Conservation (phyloP, 1,140 invertebrate species). For the Drosophila trapezifrons region DNA sequence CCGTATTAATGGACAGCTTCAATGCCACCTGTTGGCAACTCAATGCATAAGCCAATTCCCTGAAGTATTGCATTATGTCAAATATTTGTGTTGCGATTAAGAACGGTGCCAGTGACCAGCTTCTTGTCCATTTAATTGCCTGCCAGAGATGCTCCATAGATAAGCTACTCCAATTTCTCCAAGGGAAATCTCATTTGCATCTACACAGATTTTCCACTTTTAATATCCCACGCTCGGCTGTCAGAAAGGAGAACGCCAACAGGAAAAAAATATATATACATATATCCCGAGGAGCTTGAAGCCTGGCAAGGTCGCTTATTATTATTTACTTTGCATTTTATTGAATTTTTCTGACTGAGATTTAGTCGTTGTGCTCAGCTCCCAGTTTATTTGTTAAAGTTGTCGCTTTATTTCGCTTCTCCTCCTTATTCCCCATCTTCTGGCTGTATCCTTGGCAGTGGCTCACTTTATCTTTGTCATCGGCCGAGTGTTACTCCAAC, state of each 20-base stretch:
- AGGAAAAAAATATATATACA: slow-evolving; percentile 3
- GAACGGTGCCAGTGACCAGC: slow-evolving; percentile 18
- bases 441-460: slow-evolving; percentile 10
- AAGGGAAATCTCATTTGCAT: slow-evolving; percentile 29
- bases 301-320: slow-evolving; percentile 72
- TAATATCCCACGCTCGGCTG: slow-evolving; percentile 69
- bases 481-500: slow-evolving; percentile 54
- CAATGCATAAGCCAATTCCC: slow-evolving; percentile 7
- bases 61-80: slow-evolving; percentile 12
- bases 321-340: slow-evolving; percentile 79
- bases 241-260: slow-evolving; percentile 38
- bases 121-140: slow-evolving; percentile 43
- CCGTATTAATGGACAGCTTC: background rate
- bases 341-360: slow-evolving; percentile 59
- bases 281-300: slow-evolving; percentile 9
- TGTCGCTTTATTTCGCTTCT: slow-evolving; percentile 57
- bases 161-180: slow-evolving; percentile 27
- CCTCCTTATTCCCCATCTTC: background rate
- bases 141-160: slow-evolving; percentile 28
- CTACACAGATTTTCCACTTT: slow-evolving; percentile 23
- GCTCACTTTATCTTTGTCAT: slow-evolving; percentile 67
- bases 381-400: slow-evolving; percentile 71
- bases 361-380: slow-evolving; percentile 33
- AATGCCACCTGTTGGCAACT: slow-evolving; percentile 13
- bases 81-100: slow-evolving; percentile 33